Conservation (phyloP, 2,888 invertebrate species). For the Sipha maydis region DNA sequence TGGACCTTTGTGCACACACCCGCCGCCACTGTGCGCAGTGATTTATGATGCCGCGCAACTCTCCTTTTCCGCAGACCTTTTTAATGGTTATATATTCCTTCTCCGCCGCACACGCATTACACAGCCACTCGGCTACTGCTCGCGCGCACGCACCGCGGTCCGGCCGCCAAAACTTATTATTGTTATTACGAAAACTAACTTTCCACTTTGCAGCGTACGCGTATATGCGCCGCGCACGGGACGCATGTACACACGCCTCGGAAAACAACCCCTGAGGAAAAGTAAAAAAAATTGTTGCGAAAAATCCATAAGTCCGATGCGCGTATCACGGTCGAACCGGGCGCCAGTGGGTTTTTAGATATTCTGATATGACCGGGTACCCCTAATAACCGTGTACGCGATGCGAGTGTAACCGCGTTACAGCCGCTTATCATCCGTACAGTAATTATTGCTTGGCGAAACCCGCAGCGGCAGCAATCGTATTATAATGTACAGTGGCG, state of each 20-base stretch:
- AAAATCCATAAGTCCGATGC: not conserved
- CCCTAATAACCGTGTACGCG: too few species aligned
- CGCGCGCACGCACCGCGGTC: conserved; percentile 4
- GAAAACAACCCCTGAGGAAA: not conserved
- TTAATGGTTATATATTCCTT: conserved; percentile 52
- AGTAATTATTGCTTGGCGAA: too few species aligned
- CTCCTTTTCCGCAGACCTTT: conserved; percentile 59
- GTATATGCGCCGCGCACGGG: not conserved
- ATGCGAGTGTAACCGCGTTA: too few species aligned
- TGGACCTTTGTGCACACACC: conserved; percentile 50
- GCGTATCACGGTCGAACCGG: too few species aligned
- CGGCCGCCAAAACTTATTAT: conserved; percentile 52
- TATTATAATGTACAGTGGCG: too few species aligned
- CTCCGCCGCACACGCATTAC: not conserved
- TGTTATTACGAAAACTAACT: conserved; percentile 41
- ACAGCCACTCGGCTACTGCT: not conserved
- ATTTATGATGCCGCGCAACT: conserved; percentile 53
- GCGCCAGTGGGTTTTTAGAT: too few species aligned
- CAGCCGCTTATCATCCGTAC: too few species aligned
- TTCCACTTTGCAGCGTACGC: conserved; percentile 19
- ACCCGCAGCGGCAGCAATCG: too few species aligned
- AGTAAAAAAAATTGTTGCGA: not conserved
- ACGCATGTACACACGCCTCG: not conserved
- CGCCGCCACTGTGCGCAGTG: conserved; percentile 36
- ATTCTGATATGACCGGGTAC: too few species aligned